Base-by-base conservation (phyloP, 2,888 invertebrate genomes). In the Phlogophora meticulosa region DNA sequence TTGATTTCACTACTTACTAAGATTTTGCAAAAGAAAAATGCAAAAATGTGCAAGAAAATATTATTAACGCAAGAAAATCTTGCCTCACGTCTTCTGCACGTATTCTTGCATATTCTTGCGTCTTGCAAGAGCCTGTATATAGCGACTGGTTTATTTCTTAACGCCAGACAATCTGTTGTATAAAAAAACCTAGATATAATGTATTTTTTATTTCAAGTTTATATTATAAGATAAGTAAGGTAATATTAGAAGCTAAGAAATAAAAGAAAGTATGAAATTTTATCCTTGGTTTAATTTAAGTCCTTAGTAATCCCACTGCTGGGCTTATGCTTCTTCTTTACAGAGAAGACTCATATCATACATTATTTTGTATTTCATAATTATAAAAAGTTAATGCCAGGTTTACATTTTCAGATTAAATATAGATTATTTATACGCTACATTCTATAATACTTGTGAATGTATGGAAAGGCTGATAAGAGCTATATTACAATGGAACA, bases 151-250 rank as follows among this genome's bases (percentile, higher is more conserved):
- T 57, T 67, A 40, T 59, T 51, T 66, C 36, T 59, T 52, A 53
- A 55, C 40, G 71, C 69, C 64, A 68, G 80, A 63, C 45, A 66
- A 72, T 76, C 72, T 81, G 82, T 82, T 79, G 82, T 81, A 81
- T 53, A 71, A 65, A 67, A 76, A 60, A 28, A 28, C n/a, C 13
- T 74, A 81, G 76, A 13, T n/a, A 38, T 77, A 78, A 64, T 43
- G 58, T 75, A 70, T 81, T 70, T 67, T 81, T 60, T 70, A 72
- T 61, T 80, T 71, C 66, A 78, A 71, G 63, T 60, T 62, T 62
- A 48, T 45, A 55, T 2, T 80, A 70, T 4, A 5, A 64, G 45
- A 7, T 72, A 74, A 38, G 34, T 48, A 69, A 78, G 65, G 46
- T 82, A 82, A 80, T 65, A 75, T n/a, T 77, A 64, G 17, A 13